phyloP scores from a whole-genome alignment of 30 jellyfish, hydroid and myxozoan species.

The Aurelia aurita region DNA sequence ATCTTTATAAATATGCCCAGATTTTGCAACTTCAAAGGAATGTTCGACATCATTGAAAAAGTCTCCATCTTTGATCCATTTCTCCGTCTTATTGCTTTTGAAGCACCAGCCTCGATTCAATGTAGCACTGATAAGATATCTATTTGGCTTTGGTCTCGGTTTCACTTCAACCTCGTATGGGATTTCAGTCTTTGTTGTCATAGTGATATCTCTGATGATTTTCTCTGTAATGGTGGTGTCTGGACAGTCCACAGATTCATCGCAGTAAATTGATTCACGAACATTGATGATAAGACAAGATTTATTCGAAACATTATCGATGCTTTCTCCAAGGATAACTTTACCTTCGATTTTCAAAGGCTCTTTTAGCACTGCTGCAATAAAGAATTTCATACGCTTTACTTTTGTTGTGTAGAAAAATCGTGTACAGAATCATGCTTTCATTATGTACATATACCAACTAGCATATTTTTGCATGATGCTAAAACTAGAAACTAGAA shows the following conservation, averaged over 20 bases:
- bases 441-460: too few relatives aligned
- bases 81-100: not conserved
- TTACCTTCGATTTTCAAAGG: not conserved
- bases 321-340: constrained; percentile 15
- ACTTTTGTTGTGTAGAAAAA: too few relatives aligned
- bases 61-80: constrained; percentile 44
- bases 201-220: constrained; percentile 7
- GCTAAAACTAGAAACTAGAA: too few relatives aligned
- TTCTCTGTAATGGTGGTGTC: constrained; percentile 28
- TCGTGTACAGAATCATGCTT: too few relatives aligned
- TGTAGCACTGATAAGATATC: constrained; percentile 30
- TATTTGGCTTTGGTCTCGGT: constrained; percentile 52
- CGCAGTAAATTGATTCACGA: constrained; percentile 44
- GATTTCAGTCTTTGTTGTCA: constrained; percentile 4
- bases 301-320: constrained; percentile 8
- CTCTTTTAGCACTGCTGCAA: too few relatives aligned
- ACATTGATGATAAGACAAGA: constrained; percentile 35
- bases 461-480: too few relatives aligned
- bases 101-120: constrained; percentile 58
- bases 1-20: constrained; percentile 25
- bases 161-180: constrained; percentile 33
- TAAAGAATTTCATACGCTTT: too few relatives aligned
- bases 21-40: constrained; percentile 22
- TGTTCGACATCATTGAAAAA: constrained; percentile 26
- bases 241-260: constrained; percentile 32